These are phyloP conservation scores for Elmis aenea DNA, from an alignment of 2,888 invertebrate genomes.

Conservation along the genomic window DNA sequence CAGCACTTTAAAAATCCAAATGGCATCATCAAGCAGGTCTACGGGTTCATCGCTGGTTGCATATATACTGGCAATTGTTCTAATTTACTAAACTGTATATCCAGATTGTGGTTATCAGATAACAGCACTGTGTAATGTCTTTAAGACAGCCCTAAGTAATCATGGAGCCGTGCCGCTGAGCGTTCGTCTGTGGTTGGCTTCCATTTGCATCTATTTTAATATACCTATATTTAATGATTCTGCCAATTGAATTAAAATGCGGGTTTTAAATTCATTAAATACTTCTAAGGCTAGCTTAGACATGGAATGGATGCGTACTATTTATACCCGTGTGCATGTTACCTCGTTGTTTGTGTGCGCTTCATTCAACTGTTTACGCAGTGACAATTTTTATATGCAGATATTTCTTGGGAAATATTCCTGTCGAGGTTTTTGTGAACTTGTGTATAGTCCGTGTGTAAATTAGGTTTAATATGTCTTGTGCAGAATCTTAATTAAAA, in stretches of 20 bases:
- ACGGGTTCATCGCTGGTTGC: too few relatives aligned
- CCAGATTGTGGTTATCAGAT: constrained; percentile 32
- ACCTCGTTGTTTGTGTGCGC: constrained; percentile 19
- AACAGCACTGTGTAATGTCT: constrained; percentile 36
- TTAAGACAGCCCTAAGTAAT: constrained; percentile 31
- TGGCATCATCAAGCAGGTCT: too few relatives aligned
- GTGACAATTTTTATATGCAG: neutral
- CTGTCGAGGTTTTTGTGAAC: too few relatives aligned
- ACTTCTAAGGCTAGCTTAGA: constrained; percentile 35
- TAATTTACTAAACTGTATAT: constrained; percentile 8
- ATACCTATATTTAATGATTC: constrained; percentile 35
- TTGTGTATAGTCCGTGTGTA: too few relatives aligned
- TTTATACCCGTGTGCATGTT: constrained; percentile 28
- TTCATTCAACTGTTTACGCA: constrained; percentile 9
- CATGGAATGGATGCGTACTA: constrained; percentile 26
- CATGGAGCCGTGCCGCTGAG: constrained; percentile 25
- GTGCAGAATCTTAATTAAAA: too few relatives aligned
- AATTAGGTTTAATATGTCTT: too few relatives aligned
- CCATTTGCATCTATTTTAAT: constrained; percentile 28
- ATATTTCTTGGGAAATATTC: too few relatives aligned
- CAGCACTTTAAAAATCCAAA: too few relatives aligned
- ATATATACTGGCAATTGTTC: too few relatives aligned
- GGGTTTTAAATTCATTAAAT: constrained; percentile 36
- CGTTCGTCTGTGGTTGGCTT: constrained; percentile 25
- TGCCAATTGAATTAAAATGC: constrained; percentile 44